Base-by-base conservation (phyloP, 2,797 vertebrate species). In the Melopsittacus undulatus region DNA sequence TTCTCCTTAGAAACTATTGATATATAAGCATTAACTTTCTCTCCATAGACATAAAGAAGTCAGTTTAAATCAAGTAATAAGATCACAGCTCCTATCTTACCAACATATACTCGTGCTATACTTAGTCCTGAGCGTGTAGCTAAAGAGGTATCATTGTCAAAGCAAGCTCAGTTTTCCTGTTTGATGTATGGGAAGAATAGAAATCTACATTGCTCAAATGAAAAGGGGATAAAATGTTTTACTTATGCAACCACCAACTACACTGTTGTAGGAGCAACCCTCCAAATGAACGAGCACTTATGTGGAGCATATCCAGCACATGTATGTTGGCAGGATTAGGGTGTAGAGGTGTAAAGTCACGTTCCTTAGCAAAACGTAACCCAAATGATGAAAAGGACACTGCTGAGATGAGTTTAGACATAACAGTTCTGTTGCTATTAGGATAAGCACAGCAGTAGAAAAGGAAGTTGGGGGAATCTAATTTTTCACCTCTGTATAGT, bases 11-110 rank as follows among this genome's bases (percentile, higher is more conserved):
- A 42, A 90, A 19, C 23, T 42, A 30, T 66, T 54, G 30, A 16
- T 46, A 73, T 77, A 61, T 29, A 74, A 94, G 73, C 89, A 94
- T 87, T 90, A 95, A 67, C 18, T 62, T 77, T 38, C 43, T 89
- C 56, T 64, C 56, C 4, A 0, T 38, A 10, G 18, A 21, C 7
- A 2, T 4, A 29, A 22, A 69, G 24, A 73, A 63, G 61, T 9
- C 32, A 38, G 90, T 32, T 73, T 54, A 51, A 48, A 73, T 43
- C 38, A 27, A 88, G 10, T 42, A 46, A 4, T 30, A 67, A 69
- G 66, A 36, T 68, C 46, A 11, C 64, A 78, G 38, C 77, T 82
- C 27, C 40, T 52, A 36, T 87, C 85, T 89, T 78, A 17, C 70
- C 85, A 82, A 73, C 54, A 72, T 27, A 36, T 4, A 7, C 43